Percentiles rank a stretch among this genome's conserved stretches.
Conservation (phyloP, 1,140 invertebrate species). For the Philaenus spumarius region DNA sequence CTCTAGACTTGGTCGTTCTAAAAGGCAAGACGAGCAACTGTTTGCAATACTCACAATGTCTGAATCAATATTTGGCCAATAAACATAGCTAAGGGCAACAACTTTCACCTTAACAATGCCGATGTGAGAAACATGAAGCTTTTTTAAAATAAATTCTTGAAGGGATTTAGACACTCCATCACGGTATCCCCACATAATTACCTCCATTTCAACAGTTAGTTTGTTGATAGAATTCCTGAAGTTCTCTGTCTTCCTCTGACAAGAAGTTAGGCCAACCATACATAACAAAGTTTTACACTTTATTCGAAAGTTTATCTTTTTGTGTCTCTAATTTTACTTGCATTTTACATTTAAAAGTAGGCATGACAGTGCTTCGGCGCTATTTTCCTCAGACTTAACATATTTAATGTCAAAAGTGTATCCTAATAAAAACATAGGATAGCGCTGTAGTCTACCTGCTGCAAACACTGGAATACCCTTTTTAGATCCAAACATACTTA, state of each 20-base stretch:
- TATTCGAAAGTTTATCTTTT: slow-evolving; percentile 3
- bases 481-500: slow-evolving; percentile 36
- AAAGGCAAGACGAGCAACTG: neutral
- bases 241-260: neutral
- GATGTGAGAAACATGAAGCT: no score
- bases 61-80: no score
- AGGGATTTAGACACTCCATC: slow-evolving; percentile 13
- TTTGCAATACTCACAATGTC: neutral
- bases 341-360: slow-evolving; percentile 16
- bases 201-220: slow-evolving; percentile 1
- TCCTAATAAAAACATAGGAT: slow-evolving; percentile 29
- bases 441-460: slow-evolving; percentile 33
- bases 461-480: slow-evolving; percentile 34
- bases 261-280: slow-evolving; percentile 17
- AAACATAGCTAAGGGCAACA: no score
- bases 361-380: slow-evolving; percentile 31
- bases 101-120: no score
- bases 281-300: neutral
- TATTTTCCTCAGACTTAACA: slow-evolving; percentile 23
- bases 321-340: slow-evolving; percentile 9
- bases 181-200: slow-evolving; percentile 4
- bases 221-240: slow-evolving; percentile 6
- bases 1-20: neutral
- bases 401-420: slow-evolving; percentile 29
- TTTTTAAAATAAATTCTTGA: slow-evolving; percentile 4